These are phyloP conservation scores for Stenolophus ochropezus DNA, from an alignment of 2,888 invertebrate species.

Conservation along the genomic window DNA sequence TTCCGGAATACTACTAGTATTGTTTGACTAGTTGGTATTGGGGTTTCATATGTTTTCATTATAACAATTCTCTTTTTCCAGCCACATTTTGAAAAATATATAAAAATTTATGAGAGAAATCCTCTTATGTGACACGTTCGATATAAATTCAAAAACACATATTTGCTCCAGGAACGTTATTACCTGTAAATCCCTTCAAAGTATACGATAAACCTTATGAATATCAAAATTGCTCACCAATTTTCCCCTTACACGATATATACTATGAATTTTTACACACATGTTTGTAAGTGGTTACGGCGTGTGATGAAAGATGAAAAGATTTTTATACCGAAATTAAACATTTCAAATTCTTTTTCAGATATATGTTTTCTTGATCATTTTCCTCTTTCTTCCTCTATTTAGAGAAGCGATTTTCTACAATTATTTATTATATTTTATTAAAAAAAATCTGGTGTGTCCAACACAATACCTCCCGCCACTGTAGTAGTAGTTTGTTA, in stretches of 20 bases:
- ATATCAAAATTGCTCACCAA: neutral
- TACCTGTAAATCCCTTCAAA: slow-evolving; percentile 27
- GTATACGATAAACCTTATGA: neutral
- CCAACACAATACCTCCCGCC: too few relatives aligned
- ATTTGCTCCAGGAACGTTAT: slow-evolving; percentile 18
- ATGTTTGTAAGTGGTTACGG: neutral
- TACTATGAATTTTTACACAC: neutral
- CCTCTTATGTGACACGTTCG: neutral
- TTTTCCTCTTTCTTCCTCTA: too few relatives aligned
- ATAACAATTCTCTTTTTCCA: neutral
- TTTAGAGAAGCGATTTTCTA: too few relatives aligned
- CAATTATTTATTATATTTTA: too few relatives aligned
- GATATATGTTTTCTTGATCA: too few relatives aligned
- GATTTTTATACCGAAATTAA: too few relatives aligned
- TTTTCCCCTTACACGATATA: neutral
- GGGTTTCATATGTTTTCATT: neutral
- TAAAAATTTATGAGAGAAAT: slow-evolving; percentile 5
- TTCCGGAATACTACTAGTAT: too few relatives aligned
- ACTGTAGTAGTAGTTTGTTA: too few relatives aligned
- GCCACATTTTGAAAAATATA: neutral
- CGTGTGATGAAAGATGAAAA: too few relatives aligned
- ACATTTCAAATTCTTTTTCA: too few relatives aligned
- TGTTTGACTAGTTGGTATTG: too few relatives aligned
- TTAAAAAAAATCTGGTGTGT: too few relatives aligned
- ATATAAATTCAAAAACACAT: slow-evolving; percentile 18